Conservation (phyloP, 1,140 invertebrate genomes). For the Drosophila virilis region DNA sequence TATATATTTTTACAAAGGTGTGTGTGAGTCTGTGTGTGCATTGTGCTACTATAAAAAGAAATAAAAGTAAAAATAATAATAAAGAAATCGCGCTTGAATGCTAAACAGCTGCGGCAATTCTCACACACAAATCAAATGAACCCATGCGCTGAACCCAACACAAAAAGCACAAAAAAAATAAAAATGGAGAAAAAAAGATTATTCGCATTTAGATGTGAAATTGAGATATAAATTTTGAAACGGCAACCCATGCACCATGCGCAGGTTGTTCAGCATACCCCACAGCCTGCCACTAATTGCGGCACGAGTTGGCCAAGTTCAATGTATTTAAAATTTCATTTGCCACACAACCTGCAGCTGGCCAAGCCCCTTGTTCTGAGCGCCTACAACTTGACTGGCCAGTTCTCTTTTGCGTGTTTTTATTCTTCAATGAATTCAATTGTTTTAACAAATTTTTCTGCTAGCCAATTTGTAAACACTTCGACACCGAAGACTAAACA, state of each 20-base stretch:
- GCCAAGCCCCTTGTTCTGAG: not conserved
- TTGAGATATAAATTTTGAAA: conserved; percentile 83
- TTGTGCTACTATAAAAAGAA: conserved; percentile 27
- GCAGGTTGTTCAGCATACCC: conserved; percentile 6
- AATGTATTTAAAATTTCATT: conserved; percentile 41
- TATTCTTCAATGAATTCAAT: conserved; percentile 44
- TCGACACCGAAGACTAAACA: conserved; percentile 69
- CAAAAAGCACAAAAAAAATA: conserved; percentile 17
- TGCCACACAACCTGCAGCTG: not conserved
- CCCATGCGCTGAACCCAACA: conserved; percentile 48
- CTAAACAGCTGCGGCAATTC: conserved; percentile 75
- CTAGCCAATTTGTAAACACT: conserved; percentile 63
- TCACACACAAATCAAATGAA: conserved; percentile 81
- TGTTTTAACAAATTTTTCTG: conserved; percentile 56
- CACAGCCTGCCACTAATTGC: conserved; percentile 13
- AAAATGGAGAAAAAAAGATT: conserved; percentile 63
- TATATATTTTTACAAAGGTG: not conserved
- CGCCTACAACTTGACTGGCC: conserved; percentile 7
- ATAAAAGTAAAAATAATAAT: conserved; percentile 47
- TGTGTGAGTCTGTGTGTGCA: conserved; percentile 3
- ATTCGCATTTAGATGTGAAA: conserved; percentile 83
- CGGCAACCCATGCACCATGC: conserved; percentile 49
- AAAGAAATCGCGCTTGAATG: conserved; percentile 63
- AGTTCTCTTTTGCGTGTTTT: conserved; percentile 6
- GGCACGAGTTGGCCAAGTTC: conserved; percentile 38